Percentiles rank a stretch among this genome's conserved stretches.
Conservation (phyloP, 2,888 invertebrate genomes). For the Ectemnius lituratus region DNA sequence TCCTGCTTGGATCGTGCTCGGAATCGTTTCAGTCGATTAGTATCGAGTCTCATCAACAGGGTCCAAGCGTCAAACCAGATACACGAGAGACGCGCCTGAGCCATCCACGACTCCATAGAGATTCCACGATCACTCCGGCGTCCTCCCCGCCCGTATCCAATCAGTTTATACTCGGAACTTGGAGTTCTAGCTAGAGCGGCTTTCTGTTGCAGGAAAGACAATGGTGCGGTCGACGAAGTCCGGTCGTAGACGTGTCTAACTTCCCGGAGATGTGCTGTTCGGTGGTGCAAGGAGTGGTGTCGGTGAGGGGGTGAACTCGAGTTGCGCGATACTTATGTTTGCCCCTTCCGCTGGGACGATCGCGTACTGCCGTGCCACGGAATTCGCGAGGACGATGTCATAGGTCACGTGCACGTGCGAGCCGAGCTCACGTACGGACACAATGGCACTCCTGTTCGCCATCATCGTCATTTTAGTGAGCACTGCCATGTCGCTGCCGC, state of each 20-base stretch:
- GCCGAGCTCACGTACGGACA: conserved; percentile 53
- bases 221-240: conserved; percentile 29
- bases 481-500: conserved; percentile 76
- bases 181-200: too few species aligned
- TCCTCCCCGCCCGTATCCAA: too few species aligned
- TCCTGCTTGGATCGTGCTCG: too few species aligned
- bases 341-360: conserved; percentile 7
- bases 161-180: too few species aligned
- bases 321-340: conserved; percentile 49
- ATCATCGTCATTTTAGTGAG: conserved; percentile 75
- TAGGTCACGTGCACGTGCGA: conserved; percentile 50
- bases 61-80: too few species aligned
- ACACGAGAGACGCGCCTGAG: too few species aligned
- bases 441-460: conserved; percentile 76
- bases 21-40: too few species aligned
- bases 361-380: conserved; percentile 32
- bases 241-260: conserved; percentile 23
- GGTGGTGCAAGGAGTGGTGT: conserved; percentile 55
- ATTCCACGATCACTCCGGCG: too few species aligned
- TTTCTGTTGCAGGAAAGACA: conserved; percentile 37
- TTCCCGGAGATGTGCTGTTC: conserved; percentile 53
- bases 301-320: conserved; percentile 50
- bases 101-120: too few species aligned
- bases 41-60: too few species aligned
- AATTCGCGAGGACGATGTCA: conserved; percentile 54